Base-by-base conservation (phyloP, 2,888 invertebrate genomes). In the Macaria notata region DNA sequence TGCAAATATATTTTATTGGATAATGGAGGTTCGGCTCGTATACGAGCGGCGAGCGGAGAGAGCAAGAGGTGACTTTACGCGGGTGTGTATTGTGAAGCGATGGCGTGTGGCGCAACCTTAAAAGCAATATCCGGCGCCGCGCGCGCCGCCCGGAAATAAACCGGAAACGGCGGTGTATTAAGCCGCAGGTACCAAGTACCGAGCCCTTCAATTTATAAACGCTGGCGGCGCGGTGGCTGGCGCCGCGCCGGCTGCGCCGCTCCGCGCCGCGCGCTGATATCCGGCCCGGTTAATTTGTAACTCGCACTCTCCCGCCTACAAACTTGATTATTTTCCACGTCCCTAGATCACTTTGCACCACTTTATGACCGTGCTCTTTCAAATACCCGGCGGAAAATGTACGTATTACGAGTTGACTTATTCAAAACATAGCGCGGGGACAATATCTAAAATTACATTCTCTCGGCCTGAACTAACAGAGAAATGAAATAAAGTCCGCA, bases 101-200 rank as follows among this genome's bases (percentile, higher is more conserved):
- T 84, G 79, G 86, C 86, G 89, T 86, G 89, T 81, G 80, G 86
- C 84, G 79, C 86, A 86, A 84, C 91, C 92, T 92, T 92, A 91
- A 92, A 92, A 90, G 92, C 92, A 92, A 92, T 92, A 92, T 92
- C 92, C 92, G 92, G 90, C 83, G 81, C 82, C 84, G 88, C 88
- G 88, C 89, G 90, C 87, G 86, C 84, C 85, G 86, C 72, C 88
- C 87, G 92, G 92, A 92, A 92, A 92, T 92, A 92, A 92, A 92
- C 86, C 92, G 92, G 92, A 92, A 92, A 91, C 91, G 83, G 89
- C 81, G 91, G 91, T 88, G 91, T 91, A 92, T 92, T 92, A 92
- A 91, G 92, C 91, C 86, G 85, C 91, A 91, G 91, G 91, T 91
- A 91, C 84, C 82, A 30, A 50, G 50, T 44, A 44, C 50, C 50